A percentile compares a stretch with the other conserved stretches of the same genome.
Evolutionary conservation across 1,140 invertebrate genomes (phyloP).

Genomic region (Polypedilum vanderplanki): DNA sequence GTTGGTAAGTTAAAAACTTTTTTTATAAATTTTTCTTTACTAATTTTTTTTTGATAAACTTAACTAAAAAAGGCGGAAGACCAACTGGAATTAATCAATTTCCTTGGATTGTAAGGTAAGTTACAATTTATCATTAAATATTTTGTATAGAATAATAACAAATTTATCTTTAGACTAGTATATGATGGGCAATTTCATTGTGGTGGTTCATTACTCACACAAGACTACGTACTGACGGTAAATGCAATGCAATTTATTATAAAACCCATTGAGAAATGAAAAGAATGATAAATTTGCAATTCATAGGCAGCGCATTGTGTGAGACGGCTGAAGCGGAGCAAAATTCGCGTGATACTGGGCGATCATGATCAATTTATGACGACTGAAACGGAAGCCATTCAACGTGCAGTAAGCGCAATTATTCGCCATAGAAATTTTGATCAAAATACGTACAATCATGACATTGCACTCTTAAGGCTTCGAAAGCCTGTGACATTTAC

Average conservation of each 20-base stretch:
- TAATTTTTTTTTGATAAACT: background rate
- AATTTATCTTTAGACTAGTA: slow-evolving; percentile 38
- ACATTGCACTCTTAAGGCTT: slow-evolving; percentile 72
- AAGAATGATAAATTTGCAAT: background rate
- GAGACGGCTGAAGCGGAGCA: slow-evolving; percentile 62
- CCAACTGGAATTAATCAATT: slow-evolving; percentile 73
- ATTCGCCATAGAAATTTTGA: slow-evolving; percentile 76
- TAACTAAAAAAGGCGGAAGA: slow-evolving; percentile 52
- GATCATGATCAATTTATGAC: slow-evolving; percentile 74
- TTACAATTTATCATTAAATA: slow-evolving; percentile 3
- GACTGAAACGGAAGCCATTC: slow-evolving; percentile 64
- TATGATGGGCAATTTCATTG: slow-evolving; percentile 85
- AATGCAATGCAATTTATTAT: background rate
- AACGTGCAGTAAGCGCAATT: slow-evolving; percentile 68
- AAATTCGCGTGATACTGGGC: slow-evolving; percentile 69
- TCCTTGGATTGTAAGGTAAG: slow-evolving; percentile 76
- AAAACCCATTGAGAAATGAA: background rate
- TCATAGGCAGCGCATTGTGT: slow-evolving; percentile 57
- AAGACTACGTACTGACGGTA: slow-evolving; percentile 56
- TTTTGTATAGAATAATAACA: background rate
- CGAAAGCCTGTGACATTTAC: slow-evolving; percentile 68
- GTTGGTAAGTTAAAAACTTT: slow-evolving; percentile 33
- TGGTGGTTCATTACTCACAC: slow-evolving; percentile 75
- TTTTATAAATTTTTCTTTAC: background rate
- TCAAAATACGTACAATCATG: slow-evolving; percentile 76